phyloP scores from a whole-genome alignment of 2,888 invertebrate species.

The Mylabris sibirica region DNA sequence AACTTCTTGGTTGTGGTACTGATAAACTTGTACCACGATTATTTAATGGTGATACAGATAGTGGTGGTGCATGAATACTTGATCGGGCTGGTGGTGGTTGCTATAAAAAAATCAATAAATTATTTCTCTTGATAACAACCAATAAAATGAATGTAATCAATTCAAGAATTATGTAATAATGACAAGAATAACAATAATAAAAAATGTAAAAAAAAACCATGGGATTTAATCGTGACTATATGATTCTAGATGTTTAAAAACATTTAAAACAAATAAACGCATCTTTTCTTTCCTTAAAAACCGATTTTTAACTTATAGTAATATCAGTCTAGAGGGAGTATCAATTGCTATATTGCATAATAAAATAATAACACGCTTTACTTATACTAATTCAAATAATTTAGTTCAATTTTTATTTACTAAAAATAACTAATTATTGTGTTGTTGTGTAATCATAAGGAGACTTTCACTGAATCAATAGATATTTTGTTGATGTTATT shows the following conservation, averaged over 20 bases:
- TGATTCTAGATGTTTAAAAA: no score
- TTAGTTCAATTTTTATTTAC: background rate
- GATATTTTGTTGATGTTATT: background rate
- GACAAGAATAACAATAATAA: background rate
- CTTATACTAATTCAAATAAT: background rate
- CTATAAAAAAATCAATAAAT: constrained; percentile 42
- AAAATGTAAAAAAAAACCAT: no score
- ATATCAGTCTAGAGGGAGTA: background rate
- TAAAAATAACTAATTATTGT: constrained; percentile 3
- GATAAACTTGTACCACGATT: constrained; percentile 60
- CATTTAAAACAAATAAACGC: no score
- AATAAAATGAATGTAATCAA: background rate
- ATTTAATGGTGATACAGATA: constrained; percentile 64
- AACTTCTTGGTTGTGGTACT: constrained; percentile 59
- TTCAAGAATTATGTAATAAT: background rate
- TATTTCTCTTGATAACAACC: background rate
- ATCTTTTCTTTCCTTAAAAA: no score
- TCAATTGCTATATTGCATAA: background rate
- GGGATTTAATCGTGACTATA: no score
- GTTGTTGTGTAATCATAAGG: constrained; percentile 2
- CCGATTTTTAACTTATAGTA: no score
- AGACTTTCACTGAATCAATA: constrained; percentile 14
- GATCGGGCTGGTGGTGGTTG: constrained; percentile 65
- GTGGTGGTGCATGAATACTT: constrained; percentile 63
- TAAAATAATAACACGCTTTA: background rate